Evolutionary conservation across 2,888 invertebrate genomes (phyloP).

Genomic region (Megaustenia siamemsis): DNA sequence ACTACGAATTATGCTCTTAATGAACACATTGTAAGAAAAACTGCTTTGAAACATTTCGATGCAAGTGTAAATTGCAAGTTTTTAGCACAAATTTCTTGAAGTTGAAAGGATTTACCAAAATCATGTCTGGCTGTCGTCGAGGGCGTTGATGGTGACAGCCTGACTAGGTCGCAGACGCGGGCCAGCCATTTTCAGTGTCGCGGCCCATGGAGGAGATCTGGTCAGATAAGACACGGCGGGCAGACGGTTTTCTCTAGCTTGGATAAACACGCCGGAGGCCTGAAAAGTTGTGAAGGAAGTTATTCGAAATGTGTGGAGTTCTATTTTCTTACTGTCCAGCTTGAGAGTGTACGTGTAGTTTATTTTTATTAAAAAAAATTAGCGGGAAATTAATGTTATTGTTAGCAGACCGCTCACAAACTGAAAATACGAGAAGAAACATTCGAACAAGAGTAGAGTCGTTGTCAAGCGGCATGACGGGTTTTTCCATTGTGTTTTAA

Average conservation of each 20-base stretch:
- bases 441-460: too few species aligned
- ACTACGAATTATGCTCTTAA: not conserved
- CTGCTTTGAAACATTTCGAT: not conserved
- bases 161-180: constrained; percentile 11
- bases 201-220: constrained; percentile 1
- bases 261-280: constrained; percentile 19
- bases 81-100: too few species aligned
- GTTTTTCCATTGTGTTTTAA: too few species aligned
- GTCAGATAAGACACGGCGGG: constrained; percentile 8
- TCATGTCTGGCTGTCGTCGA: not conserved
- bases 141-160: not conserved
- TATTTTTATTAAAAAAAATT: too few species aligned
- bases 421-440: too few species aligned
- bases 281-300: constrained; percentile 1
- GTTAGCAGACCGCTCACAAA: not conserved
- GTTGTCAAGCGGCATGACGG: too few species aligned
- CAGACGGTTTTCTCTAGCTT: constrained; percentile 4
- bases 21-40: not conserved
- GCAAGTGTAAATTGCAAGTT: too few species aligned
- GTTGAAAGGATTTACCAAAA: too few species aligned
- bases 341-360: not conserved
- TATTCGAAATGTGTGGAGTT: not conserved
- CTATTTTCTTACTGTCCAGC: not conserved
- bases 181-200: constrained; percentile 41
- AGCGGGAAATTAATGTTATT: too few species aligned